Evolutionary conservation across 2,797 vertebrate species (phyloP), one percentile per base, ranked within the genome.

Genomic region (Pantherophis alleghaniensis): DNA sequence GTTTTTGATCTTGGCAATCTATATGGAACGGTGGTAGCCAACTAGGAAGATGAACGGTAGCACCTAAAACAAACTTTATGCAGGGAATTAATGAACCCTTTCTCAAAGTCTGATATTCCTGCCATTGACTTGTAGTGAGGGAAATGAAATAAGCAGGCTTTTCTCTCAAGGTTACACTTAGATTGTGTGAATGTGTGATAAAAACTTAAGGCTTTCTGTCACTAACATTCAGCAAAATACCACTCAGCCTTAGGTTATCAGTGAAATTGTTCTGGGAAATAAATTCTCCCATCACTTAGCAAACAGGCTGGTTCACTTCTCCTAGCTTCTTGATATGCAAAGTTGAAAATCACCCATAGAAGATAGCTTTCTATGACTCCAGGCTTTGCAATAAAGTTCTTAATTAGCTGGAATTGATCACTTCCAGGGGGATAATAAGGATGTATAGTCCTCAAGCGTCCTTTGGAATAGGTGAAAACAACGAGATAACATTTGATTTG

Each of bases 351-450:
- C 93, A 93, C 90, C 91, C 93, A 91, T 91, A 93, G 87, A 91
- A 93, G 93, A 93, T 91, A 90, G 90, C 90, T 93, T 91, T 86
- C 87, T 91, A 83, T 93, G 90, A 91, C 93, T 91, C 53, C 47
- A 0, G 90, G 93, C 87, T 91, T 86, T 89, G 90, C 56, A 91
- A 93, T 93, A 93, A 93, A 93, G 69, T 93, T 93, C 90, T 93
- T 93, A 93, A 93, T 93, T 93, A 93, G 93, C 69, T 91, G 59
- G 69, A 93, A 93, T 93, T 93, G 93, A 93, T 93, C 90, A 89
- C 87, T 93, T 93, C 93, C 93, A 93, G 87, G 89, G 90, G 93
- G 57, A 91, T 89, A 91, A 93, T 91, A 91, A 89, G 87, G 24
- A 86, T 89, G 87, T 86, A n/a, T 57, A 89, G 87, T 91, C 57